A percentile compares a stretch with the other conserved stretches of the same genome.
Evolutionary conservation across 2,113 vertebrate genomes (phyloP).

Genomic region (Syngnathus typhle): DNA sequence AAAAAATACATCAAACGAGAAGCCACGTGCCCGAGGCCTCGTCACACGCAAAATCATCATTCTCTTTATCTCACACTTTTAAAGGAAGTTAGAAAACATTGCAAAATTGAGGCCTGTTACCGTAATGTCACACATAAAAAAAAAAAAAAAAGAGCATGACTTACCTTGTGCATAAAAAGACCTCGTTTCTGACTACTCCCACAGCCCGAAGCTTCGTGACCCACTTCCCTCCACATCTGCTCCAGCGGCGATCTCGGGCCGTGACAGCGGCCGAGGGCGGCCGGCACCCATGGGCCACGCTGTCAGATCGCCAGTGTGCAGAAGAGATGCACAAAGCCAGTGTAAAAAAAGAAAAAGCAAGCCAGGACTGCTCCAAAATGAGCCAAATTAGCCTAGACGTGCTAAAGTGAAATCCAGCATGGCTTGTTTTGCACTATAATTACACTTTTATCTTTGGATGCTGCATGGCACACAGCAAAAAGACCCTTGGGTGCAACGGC

Average conservation of each 20-base stretch:
- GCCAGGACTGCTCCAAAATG: conserved; percentile 25
- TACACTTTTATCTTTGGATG: conserved; percentile 36
- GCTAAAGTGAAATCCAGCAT: conserved; percentile 42
- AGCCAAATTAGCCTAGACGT: conserved; percentile 42
- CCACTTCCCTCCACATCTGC: conserved; percentile 64
- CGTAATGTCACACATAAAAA: conserved; percentile 32
- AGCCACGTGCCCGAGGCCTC: conserved; percentile 53
- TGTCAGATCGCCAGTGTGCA: conserved; percentile 49
- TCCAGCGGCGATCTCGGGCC: conserved; percentile 35
- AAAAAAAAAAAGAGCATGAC: conserved; percentile 33
- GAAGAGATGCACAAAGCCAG: conserved; percentile 13
- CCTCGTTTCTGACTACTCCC: conserved; percentile 41
- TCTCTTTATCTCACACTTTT: conserved; percentile 34
- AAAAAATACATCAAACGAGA: conserved; percentile 77
- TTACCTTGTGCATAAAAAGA: conserved; percentile 54
- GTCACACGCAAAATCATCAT: conserved; percentile 65
- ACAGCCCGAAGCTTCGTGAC: conserved; percentile 58
- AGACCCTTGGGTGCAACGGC: conserved; percentile 39
- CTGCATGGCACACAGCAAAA: conserved; percentile 16
- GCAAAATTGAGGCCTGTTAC: conserved; percentile 24
- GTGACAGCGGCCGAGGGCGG: conserved; percentile 60
- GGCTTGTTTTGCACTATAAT: conserved; percentile 29
- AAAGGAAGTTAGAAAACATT: conserved; percentile 46
- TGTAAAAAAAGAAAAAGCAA: conserved; percentile 22
- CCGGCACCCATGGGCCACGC: conserved; percentile 41